Evolutionary conservation across 2,113 vertebrate species (phyloP), one percentile per base, ranked within the genome.

Genomic region (Laticauda laticaudata): DNA sequence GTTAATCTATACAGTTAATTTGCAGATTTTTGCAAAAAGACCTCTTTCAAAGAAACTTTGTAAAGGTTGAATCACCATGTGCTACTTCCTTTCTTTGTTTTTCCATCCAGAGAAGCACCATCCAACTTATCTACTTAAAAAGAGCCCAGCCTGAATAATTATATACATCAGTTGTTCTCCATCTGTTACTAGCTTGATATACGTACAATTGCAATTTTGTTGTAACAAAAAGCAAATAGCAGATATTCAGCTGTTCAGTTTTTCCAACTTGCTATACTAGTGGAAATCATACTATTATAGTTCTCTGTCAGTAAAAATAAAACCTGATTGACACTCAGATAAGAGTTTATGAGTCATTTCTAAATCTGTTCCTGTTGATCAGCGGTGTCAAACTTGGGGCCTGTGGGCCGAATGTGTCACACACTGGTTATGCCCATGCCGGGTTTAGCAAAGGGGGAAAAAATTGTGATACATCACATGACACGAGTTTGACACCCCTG

Each of bases 91-190:
- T 94, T 55, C 26, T 95, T 93, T 93, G 86, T 94, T 91, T 95
- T 96, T 88, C 61, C 45, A 95, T 95, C 94, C 96, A 97, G 95
- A 94, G 20, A 94, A 61, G 94, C 34, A 94, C 45, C 94, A 39
- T 95, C 94, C 95, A 96, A 90, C 3, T 43, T 93, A 96, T 69
- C 61, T 91, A 93, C 95, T 95, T 96, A 93, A 95, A 96, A 96
- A 94, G 86, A 96, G 93, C 91, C 85, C 94, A 93, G 89, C 53
- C 85, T 0, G 90, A 97, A 95, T 95, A 97, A 96, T 91, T 96
- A 94, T 94, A 96, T 97, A 96, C 90, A 96, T 93, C 94, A 97
- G 94, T 95, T 97, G 93, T 95, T 97, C 91, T 94, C 95, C 95
- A 96, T 95, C 94, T 97, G 94, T 93, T 97, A 90, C 91, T 94